These are phyloP conservation scores for Tychaedon coryphoeus DNA, from an alignment of 2,113 vertebrate species.

Conservation along the genomic window DNA sequence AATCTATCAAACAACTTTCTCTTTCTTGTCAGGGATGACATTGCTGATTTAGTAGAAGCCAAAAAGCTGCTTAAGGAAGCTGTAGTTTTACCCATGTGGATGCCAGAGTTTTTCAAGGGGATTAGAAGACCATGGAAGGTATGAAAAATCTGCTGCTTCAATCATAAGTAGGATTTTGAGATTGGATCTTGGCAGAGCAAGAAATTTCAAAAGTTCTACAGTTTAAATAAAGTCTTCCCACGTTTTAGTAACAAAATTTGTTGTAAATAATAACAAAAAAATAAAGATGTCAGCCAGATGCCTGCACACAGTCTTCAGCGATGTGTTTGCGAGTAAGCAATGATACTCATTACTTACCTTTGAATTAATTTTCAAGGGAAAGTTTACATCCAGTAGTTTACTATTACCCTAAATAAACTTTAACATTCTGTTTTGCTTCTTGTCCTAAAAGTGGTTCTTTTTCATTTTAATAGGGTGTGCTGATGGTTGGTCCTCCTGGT, in stretches of 20 bases:
- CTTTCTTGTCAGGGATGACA: constrained; percentile 85
- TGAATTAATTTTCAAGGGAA: background rate
- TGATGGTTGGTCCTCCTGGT: constrained; percentile 98
- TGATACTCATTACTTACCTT: background rate
- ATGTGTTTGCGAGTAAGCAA: background rate
- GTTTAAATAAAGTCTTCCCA: background rate
- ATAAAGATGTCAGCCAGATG: background rate
- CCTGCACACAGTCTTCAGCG: background rate
- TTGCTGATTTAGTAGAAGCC: constrained; percentile 93
- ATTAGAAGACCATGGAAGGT: constrained; percentile 98
- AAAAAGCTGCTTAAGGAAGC: constrained; percentile 97
- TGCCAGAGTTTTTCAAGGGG: constrained; percentile 99
- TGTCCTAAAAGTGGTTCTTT: background rate
- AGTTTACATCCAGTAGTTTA: background rate
- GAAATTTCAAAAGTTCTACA: background rate
- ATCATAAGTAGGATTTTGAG: background rate
- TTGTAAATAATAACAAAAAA: background rate
- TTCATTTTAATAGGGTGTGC: constrained; percentile 81
- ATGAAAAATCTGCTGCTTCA: background rate
- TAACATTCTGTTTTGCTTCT: background rate
- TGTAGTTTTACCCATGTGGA: constrained; percentile 98
- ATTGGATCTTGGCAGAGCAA: background rate
- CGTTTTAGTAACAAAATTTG: background rate
- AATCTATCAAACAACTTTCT: background rate
- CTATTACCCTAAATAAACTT: background rate